Evolutionary conservation across 2,888 invertebrate species (phyloP).

Genomic region (Steinernema scapterisci): DNA sequence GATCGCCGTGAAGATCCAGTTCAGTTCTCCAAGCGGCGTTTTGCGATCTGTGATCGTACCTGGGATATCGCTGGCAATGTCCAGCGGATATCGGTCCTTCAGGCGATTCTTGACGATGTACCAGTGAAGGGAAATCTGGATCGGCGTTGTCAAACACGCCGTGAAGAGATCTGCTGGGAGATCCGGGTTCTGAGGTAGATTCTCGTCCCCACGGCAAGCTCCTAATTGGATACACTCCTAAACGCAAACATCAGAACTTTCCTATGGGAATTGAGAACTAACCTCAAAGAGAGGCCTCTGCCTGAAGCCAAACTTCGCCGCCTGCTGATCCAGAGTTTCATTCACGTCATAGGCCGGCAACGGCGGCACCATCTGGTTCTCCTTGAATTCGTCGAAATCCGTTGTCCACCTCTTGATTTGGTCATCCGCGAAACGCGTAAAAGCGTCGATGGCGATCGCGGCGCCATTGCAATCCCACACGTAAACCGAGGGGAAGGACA

Average conservation of each 20-base stretch:
- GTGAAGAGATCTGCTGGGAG: constrained; percentile 97
- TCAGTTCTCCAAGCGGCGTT: constrained; percentile 96
- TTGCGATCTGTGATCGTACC: constrained; percentile 81
- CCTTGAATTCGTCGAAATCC: constrained; percentile 38
- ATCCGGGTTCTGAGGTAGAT: constrained; percentile 86
- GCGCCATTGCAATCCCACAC: constrained; percentile 95
- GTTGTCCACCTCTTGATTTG: constrained; percentile 83
- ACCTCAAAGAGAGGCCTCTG: constrained; percentile 9
- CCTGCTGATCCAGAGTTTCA: not conserved
- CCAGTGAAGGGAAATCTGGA: constrained; percentile 75
- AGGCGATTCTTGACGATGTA: constrained; percentile 57
- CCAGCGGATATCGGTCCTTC: constrained; percentile 51
- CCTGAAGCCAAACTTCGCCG: constrained; percentile 1
- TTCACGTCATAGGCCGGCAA: not conserved
- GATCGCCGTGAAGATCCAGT: constrained; percentile 99
- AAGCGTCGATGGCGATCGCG: constrained; percentile 85
- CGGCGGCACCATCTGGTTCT: constrained; percentile 11
- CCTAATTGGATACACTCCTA: constrained; percentile 87
- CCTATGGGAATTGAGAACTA: not conserved
- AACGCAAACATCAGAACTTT: not conserved
- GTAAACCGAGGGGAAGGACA: constrained; percentile 98
- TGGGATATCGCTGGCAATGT: constrained; percentile 78
- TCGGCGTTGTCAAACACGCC: constrained; percentile 95
- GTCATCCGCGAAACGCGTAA: constrained; percentile 83
- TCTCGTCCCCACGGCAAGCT: constrained; percentile 90